Percentiles rank a stretch among this genome's conserved stretches.
These are phyloP conservation scores for Pseudococcus viburni DNA, from an alignment of 2,888 invertebrate species.

Conservation along the genomic window DNA sequence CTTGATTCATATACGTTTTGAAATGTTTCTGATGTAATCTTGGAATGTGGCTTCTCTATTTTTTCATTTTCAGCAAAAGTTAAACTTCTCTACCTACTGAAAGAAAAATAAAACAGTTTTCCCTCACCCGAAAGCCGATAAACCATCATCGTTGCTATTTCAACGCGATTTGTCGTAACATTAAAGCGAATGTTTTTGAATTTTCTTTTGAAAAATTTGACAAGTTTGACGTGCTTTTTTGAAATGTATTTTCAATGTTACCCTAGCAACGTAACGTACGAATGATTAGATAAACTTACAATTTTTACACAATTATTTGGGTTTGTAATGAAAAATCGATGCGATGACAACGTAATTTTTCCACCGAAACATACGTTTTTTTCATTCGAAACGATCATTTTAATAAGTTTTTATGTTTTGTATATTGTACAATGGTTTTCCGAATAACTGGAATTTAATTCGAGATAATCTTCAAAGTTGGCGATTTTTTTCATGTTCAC, in stretches of 20 bases:
- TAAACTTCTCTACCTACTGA: too few species aligned
- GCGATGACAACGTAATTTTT: background rate
- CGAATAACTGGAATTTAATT: too few species aligned
- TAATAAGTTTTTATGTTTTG: background rate
- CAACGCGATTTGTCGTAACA: background rate
- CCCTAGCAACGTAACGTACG: background rate
- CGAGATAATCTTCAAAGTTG: too few species aligned
- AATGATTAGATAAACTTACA: background rate
- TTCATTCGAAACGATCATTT: background rate
- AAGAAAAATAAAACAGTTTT: too few species aligned
- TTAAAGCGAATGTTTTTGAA: background rate
- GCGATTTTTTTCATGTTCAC: too few species aligned
- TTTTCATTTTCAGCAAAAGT: too few species aligned
- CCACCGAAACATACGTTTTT: background rate
- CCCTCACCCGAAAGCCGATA: too few species aligned
- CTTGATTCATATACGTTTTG: too few species aligned
- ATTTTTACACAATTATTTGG: conserved; percentile 1
- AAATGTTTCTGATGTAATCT: too few species aligned
- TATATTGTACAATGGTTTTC: too few species aligned
- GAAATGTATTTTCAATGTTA: conserved; percentile 10
- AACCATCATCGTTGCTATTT: background rate
- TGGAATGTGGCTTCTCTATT: too few species aligned
- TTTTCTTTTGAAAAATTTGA: background rate
- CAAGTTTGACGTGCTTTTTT: background rate
- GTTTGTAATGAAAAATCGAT: conserved; percentile 3